These are phyloP conservation scores for Spheniscus humboldti DNA, from an alignment of 2,797 vertebrate species.

Conservation along the genomic window DNA sequence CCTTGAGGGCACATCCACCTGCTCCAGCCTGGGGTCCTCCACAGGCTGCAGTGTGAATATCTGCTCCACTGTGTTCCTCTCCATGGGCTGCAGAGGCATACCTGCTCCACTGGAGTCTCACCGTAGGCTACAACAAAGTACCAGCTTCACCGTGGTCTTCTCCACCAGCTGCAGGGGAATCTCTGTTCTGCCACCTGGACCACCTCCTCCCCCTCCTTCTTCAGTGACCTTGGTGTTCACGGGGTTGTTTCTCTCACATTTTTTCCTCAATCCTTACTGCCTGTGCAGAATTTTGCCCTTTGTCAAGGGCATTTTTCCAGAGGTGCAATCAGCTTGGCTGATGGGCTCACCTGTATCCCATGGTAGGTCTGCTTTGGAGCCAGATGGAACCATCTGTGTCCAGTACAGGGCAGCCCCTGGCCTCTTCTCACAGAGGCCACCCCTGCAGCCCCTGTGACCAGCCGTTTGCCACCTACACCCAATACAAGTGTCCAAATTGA, in stretches of 20 bases:
- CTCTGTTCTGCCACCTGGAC: background rate
- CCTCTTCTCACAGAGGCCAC: background rate
- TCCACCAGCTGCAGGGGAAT: background rate
- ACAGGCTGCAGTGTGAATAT: background rate
- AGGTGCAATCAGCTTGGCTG: background rate
- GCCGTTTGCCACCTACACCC: background rate
- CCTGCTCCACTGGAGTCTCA: background rate
- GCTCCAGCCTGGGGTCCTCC: background rate
- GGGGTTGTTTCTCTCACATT: background rate
- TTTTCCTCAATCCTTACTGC: background rate
- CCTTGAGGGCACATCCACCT: background rate
- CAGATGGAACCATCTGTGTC: background rate
- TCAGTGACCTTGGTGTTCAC: background rate
- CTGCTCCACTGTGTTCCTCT: background rate
- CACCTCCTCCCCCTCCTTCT: background rate
- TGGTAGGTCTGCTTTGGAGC: background rate
- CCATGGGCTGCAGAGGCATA: background rate
- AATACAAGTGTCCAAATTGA: background rate
- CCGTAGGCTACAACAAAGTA: background rate
- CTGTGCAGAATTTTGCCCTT: background rate
- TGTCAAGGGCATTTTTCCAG: background rate
- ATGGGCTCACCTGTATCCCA: background rate
- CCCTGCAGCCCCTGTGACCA: background rate
- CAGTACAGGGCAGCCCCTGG: background rate
- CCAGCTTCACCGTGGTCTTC: background rate